Base-by-base conservation (phyloP, 2,888 invertebrate species). In the Parthenolecanium corni region DNA sequence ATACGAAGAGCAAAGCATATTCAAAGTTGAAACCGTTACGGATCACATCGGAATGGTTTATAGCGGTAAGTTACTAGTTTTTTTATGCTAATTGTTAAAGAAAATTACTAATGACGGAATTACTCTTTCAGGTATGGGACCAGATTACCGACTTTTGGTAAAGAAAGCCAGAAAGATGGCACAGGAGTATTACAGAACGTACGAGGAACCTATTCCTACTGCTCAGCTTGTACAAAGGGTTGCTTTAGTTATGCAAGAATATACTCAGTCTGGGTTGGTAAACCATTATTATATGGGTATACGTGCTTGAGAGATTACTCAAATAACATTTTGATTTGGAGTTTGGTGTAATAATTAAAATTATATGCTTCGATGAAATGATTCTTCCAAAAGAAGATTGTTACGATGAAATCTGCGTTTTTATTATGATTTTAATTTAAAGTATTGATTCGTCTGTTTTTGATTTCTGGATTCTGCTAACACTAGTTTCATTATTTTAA, bases 211-310 rank as follows among this genome's bases (percentile, higher is more conserved):
- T 0, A 98, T 99, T 70, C 96, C 98, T 0, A 96, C 96, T 0
- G 86, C 90, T 0, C 96, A 97, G 74, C 78, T 98, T 16, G 98
- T 98, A 52, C 94, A 96, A 74, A 79, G 91, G 67, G 87, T 98
- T 1, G 97, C 98, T 21, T 88, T 89, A 62, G 87, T 98, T 24
- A 98, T 99, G 97, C 98, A 98, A 75, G 98, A 98, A 74, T 99
- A 96, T 73, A 99, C 98, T 6, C 98, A 98, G 74, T 94, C 95
- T 1, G 97, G 96, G 87, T 88, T 72, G 74, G 49, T 20, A 23
- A 24, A 16, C 12, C 42, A 12, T 38, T 23, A 44, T 23, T n/a
- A n/a, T n/a, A n/a, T n/a, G n/a, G n/a, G n/a, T n/a, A n/a, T n/a
- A n/a, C n/a, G n/a, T n/a, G n/a, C n/a, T n/a, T n/a, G n/a, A n/a